phyloP scores from a whole-genome alignment of 1,140 invertebrate genomes.

The Rhopalosiphum maidis region DNA sequence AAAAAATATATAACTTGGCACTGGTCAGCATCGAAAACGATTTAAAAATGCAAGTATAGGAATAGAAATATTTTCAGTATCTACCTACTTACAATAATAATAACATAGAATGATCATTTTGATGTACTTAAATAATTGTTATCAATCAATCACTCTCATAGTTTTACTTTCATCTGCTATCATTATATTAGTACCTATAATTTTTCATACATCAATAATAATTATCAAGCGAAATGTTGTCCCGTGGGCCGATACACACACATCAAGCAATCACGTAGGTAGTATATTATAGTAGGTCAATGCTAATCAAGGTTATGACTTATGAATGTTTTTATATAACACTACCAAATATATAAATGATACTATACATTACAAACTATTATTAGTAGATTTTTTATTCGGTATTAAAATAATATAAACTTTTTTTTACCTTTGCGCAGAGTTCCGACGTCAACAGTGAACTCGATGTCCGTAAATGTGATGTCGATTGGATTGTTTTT shows the following conservation, averaged over 20 bases:
- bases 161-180: neutral
- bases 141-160: neutral
- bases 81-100: neutral
- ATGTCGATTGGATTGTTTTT: conserved; percentile 59
- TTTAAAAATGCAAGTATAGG: neutral
- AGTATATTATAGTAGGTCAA: conserved; percentile 6
- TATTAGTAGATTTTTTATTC: neutral
- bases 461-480: conserved; percentile 56
- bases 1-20: neutral
- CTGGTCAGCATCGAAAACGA: neutral
- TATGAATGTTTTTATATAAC: conserved; percentile 11
- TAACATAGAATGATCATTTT: neutral
- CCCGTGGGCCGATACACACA: neutral
- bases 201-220: neutral
- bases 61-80: neutral
- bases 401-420: neutral
- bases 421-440: conserved; percentile 53
- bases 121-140: neutral
- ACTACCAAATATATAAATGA: neutral
- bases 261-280: neutral
- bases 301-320: conserved; percentile 12
- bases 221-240: neutral
- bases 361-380: neutral
- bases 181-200: neutral
- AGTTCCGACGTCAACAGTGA: conserved; percentile 52